Evolutionary conservation across 2,888 invertebrate genomes (phyloP), one percentile per base, ranked within the genome.

Genomic region (Chrysopilus asiliformis): DNA sequence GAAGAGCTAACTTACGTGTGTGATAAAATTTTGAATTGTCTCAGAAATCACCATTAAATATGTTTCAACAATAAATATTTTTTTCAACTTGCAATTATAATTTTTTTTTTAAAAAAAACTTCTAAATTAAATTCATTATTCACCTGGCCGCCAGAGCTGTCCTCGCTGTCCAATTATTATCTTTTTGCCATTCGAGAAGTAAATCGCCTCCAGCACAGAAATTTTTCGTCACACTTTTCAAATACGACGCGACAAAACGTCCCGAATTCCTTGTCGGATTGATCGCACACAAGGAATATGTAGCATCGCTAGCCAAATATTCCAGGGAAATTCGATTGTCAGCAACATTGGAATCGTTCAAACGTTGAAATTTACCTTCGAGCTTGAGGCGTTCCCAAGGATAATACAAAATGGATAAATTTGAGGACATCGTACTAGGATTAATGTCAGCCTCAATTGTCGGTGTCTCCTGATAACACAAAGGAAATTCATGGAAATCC

Each of bases 361-460:
- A 47, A 27, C 53, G 53, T 37, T 61, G 58, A 36, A 59, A 40
- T 6, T 40, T 44, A 2, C 53, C 53, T 45, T 55, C 55, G 16
- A 50, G 32, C 36, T 43, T 39, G 18, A 49, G 12, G 7, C 30
- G 39, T 16, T 32, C 35, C n/a, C 36, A 24, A 7, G 63, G 62
- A 46, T 55, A 56, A 39, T 57, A 62, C 1, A 58, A 31, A 3
- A 59, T 42, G 4, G 52, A 50, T 18, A 63, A 44, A 43, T 63
- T 60, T 28, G 60, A 53, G 1, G 62, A 53, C 38, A 62, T 43
- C 7, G 57, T 55, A 3, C 53, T 51, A 1, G 62, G 62, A 47
- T 63, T 58, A 22, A 63, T 58, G 39, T 63, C 59, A 2, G 58
- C 60, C 14, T 48, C 43, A 25, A 63, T 52, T 5, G 52, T 56